A percentile compares a stretch with the other conserved stretches of the same genome.
Evolutionary conservation across 1,140 invertebrate species (phyloP).

Genomic region (Himalopsyche phryganea): DNA sequence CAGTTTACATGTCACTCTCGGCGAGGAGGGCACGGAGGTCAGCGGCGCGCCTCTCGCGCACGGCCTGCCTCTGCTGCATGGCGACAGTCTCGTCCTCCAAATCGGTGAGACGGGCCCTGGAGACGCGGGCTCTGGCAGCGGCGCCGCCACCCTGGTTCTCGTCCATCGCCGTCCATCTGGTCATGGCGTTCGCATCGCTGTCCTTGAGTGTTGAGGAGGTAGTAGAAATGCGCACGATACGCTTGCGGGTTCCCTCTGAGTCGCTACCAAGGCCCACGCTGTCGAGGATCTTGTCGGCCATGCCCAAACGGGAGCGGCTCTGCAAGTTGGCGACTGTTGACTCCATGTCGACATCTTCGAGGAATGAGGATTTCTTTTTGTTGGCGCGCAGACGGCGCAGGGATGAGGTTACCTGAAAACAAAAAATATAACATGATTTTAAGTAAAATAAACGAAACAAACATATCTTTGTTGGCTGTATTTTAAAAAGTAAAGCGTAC

Average conservation of each 20-base stretch:
- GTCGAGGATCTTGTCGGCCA: constrained; percentile 58
- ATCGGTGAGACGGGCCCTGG: constrained; percentile 55
- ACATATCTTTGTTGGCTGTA: no score
- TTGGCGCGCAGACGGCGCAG: constrained; percentile 52
- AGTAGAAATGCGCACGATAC: constrained; percentile 46
- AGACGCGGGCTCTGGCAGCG: constrained; percentile 41
- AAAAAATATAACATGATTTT: neutral
- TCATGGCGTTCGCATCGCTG: constrained; percentile 41
- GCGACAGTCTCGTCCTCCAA: constrained; percentile 61
- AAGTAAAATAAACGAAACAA: no score
- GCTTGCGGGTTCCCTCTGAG: constrained; percentile 50
- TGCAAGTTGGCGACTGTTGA: constrained; percentile 53
- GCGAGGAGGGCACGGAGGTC: constrained; percentile 55
- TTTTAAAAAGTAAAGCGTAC: no score
- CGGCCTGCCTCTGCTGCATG: constrained; percentile 53
- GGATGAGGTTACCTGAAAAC: constrained; percentile 48
- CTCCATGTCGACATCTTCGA: constrained; percentile 57
- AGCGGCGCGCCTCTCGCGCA: constrained; percentile 56
- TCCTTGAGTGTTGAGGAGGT: constrained; percentile 33
- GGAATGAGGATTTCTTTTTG: constrained; percentile 51
- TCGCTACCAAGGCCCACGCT: constrained; percentile 48
- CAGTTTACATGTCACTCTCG: constrained; percentile 41
- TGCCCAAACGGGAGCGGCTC: constrained; percentile 49
- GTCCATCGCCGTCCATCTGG: constrained; percentile 54
- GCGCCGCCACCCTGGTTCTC: constrained; percentile 42